Evolutionary conservation across 2,113 vertebrate species (phyloP).

Genomic region (Natator depressus): DNA sequence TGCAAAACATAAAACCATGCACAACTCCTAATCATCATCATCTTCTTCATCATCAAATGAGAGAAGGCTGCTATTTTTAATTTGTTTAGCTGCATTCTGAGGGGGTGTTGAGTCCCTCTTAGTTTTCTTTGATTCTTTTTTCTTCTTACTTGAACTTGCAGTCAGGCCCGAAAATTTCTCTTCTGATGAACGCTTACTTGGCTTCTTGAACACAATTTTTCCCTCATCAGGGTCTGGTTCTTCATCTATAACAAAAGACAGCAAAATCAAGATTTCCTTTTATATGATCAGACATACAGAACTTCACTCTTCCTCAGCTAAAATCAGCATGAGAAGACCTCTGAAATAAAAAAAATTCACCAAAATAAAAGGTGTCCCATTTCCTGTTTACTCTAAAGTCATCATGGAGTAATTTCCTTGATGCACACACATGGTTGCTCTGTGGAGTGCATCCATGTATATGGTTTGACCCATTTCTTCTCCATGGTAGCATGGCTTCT

Average conservation of each 20-base stretch:
- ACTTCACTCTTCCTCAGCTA: neutral
- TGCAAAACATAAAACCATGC: neutral
- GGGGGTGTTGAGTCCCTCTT: constrained; percentile 68
- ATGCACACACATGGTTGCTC: neutral
- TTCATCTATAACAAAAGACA: constrained; percentile 77
- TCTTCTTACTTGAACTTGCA: constrained; percentile 92
- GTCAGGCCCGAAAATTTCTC: constrained; percentile 89
- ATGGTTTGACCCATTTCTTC: neutral
- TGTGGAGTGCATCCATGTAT: neutral
- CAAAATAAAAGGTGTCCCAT: neutral
- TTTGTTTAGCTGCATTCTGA: constrained; percentile 83
- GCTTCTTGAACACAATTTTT: constrained; percentile 95
- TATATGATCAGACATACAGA: neutral
- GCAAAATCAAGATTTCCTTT: constrained; percentile 23
- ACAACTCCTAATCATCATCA: constrained; percentile 83
- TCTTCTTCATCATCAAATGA: constrained; percentile 93
- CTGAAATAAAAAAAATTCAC: neutral
- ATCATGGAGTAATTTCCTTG: neutral
- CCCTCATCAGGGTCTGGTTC: constrained; percentile 84
- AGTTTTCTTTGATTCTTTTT: constrained; percentile 72
- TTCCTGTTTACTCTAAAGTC: neutral
- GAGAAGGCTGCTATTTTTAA: constrained; percentile 94
- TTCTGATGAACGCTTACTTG: constrained; percentile 88
- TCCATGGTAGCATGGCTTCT: neutral
- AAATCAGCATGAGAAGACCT: neutral